Conservation (phyloP, 2,888 invertebrate genomes). For the Bedellia somnulentella region DNA sequence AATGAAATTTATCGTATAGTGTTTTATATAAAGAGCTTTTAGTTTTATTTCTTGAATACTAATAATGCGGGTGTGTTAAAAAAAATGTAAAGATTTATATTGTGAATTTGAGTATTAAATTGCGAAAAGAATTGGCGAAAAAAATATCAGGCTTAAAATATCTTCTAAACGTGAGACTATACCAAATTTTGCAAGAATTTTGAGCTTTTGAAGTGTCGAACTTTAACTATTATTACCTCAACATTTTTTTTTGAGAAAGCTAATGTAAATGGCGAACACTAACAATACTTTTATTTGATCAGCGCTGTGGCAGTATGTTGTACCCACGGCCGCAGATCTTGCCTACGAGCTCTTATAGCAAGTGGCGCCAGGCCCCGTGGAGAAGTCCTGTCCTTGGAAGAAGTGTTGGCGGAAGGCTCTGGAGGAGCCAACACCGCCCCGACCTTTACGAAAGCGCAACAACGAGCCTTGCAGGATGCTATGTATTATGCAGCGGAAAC, state of each 20-base stretch:
- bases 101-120: too few species aligned
- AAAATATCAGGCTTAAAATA: too few species aligned
- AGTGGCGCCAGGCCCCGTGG: constrained; percentile 58
- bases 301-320: constrained; percentile 89
- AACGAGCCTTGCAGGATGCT: constrained; percentile 85
- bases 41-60: too few species aligned
- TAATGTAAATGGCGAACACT: not conserved
- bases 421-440: constrained; percentile 21
- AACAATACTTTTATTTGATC: constrained; percentile 6
- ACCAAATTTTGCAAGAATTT: too few species aligned
- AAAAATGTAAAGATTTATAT: too few species aligned
- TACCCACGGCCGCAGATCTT: constrained; percentile 80
- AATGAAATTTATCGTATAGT: too few species aligned
- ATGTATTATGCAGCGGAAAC: constrained; percentile 95
- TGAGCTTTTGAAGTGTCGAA: too few species aligned
- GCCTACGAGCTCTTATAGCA: constrained; percentile 75
- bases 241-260: not conserved
- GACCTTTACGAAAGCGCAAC: constrained; percentile 76
- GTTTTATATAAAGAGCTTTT: too few species aligned
- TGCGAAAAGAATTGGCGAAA: too few species aligned
- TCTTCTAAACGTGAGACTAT: too few species aligned
- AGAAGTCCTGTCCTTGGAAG: constrained; percentile 83
- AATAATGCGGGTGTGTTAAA: too few species aligned
- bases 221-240: too few species aligned
- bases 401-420: constrained; percentile 86